Percentiles rank a stretch among this genome's conserved stretches.
Evolutionary conservation across 2,888 invertebrate genomes (phyloP).

Genomic region (Leptinotarsa juncta): DNA sequence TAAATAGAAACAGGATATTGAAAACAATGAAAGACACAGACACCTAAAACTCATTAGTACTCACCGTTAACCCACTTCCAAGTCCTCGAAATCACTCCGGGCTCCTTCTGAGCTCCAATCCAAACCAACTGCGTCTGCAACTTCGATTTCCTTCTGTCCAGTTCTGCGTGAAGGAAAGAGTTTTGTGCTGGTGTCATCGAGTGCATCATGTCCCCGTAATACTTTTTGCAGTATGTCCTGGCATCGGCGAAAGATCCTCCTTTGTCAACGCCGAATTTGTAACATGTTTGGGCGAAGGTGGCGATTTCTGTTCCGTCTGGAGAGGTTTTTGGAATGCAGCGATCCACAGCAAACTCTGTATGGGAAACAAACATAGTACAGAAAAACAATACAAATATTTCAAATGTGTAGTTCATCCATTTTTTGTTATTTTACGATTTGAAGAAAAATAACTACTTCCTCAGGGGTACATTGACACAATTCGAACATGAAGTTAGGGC

Average conservation of each 20-base stretch:
- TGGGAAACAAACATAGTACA: too few relatives aligned
- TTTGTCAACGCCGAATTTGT: conserved; percentile 85
- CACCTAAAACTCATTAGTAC: conserved; percentile 22
- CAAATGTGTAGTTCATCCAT: too few relatives aligned
- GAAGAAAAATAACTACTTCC: too few relatives aligned
- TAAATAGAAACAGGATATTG: background rate
- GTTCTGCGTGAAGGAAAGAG: conserved; percentile 79
- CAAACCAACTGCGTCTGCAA: conserved; percentile 89
- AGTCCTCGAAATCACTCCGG: conserved; percentile 81
- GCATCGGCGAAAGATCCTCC: conserved; percentile 89
- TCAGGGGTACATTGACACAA: too few relatives aligned
- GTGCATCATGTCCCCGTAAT: conserved; percentile 79
- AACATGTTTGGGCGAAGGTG: conserved; percentile 88
- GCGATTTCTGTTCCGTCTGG: conserved; percentile 85
- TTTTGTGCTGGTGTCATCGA: conserved; percentile 71
- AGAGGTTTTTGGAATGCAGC: conserved; percentile 80
- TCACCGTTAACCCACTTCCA: conserved; percentile 93
- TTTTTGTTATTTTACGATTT: too few relatives aligned
- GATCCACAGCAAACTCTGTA: conserved; percentile 85
- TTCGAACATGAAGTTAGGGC: too few relatives aligned
- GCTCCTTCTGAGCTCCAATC: conserved; percentile 92
- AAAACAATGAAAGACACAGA: background rate
- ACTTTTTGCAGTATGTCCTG: conserved; percentile 75
- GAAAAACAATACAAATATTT: too few relatives aligned
- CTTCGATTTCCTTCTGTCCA: conserved; percentile 82